These are phyloP conservation scores for Nasua narica DNA, from an alignment of 2,797 vertebrate species.

Conservation along the genomic window DNA sequence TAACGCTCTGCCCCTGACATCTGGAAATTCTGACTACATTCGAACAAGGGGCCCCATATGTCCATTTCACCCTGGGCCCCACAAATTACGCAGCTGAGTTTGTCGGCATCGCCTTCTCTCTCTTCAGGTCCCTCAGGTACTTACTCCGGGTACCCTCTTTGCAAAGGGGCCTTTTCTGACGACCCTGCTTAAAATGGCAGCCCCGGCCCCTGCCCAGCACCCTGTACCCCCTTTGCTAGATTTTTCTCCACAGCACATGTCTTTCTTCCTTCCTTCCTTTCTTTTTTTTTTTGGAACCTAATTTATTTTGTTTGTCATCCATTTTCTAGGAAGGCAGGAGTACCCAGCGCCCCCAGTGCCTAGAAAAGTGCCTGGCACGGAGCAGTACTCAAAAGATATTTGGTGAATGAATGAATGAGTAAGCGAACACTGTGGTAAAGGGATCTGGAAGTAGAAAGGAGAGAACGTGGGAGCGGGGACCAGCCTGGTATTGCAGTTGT, in stretches of 20 bases:
- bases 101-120: neutral
- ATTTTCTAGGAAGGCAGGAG: neutral
- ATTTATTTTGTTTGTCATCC: neutral
- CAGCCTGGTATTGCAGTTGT: neutral
- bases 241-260: neutral
- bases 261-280: neutral
- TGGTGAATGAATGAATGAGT: neutral
- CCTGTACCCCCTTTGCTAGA: neutral
- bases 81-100: neutral
- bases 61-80: neutral
- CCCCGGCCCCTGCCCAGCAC: neutral
- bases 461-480: neutral
- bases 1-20: neutral
- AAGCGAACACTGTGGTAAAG: neutral
- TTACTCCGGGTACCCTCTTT: neutral
- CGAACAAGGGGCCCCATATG: neutral
- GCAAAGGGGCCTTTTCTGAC: neutral
- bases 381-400: neutral
- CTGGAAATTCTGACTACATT: neutral
- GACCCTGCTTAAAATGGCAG: neutral
- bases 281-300: neutral
- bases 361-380: neutral
- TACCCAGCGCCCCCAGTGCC: neutral
- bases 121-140: neutral
- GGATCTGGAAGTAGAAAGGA: neutral